Evolutionary conservation across 2,113 vertebrate species (phyloP).

Genomic region (Empidonax alnorum): DNA sequence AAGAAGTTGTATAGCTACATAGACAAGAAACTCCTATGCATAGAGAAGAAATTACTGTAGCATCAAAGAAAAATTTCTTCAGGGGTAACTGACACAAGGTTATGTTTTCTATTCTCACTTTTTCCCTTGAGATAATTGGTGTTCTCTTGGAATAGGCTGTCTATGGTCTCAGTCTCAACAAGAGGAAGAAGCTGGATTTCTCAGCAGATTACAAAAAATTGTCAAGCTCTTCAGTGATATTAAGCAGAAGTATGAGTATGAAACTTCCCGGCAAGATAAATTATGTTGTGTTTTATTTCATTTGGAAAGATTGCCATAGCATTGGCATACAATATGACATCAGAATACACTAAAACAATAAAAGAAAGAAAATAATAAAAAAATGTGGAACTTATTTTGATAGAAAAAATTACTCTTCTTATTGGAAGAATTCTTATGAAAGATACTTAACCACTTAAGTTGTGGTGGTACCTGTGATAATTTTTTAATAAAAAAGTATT

Average conservation of each 20-base stretch:
- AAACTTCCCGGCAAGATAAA: not conserved
- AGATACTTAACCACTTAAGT: not conserved
- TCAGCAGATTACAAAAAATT: not conserved
- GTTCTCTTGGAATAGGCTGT: not conserved
- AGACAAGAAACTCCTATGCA: not conserved
- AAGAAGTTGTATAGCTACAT: not conserved
- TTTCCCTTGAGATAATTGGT: not conserved
- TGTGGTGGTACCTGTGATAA: not conserved
- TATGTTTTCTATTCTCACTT: not conserved
- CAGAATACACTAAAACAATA: not conserved
- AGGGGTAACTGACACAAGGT: not conserved
- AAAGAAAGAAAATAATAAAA: too few species aligned
- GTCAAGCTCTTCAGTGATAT: not conserved
- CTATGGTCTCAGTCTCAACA: not conserved
- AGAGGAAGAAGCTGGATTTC: not conserved
- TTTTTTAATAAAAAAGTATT: not conserved
- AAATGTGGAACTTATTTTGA: not conserved
- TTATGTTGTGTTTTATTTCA: not conserved
- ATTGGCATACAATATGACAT: not conserved
- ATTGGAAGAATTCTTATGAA: not conserved
- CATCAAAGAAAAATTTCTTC: not conserved
- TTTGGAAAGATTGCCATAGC: not conserved
- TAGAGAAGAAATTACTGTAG: not conserved
- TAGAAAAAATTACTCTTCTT: not conserved
- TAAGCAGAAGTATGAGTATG: not conserved